phyloP scores from a whole-genome alignment of 2,113 vertebrate species.

The Serilophus lunatus region DNA sequence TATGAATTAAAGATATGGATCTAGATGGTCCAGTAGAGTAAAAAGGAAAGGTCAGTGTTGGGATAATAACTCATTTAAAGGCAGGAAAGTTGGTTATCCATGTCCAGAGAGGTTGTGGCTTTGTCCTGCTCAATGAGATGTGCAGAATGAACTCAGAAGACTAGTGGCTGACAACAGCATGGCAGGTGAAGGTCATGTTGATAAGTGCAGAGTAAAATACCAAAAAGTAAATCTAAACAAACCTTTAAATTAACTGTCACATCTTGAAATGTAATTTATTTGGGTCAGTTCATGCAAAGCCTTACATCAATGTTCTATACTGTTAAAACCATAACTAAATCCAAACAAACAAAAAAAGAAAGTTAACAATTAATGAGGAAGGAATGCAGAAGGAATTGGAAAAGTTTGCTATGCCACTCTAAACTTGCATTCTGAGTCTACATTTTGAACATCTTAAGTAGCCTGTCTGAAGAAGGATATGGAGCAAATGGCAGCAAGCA shows the following conservation, averaged over 20 bases:
- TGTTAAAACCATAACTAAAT: background rate
- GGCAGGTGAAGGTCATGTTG: background rate
- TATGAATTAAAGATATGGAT: background rate
- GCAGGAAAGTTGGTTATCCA: background rate
- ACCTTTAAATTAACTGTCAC: background rate
- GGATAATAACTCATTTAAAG: background rate
- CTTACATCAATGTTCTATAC: background rate
- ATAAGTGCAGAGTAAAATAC: background rate
- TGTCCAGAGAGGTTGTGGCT: background rate
- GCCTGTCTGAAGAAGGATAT: background rate
- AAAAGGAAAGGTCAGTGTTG: background rate
- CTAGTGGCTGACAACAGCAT: background rate
- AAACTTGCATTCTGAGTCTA: background rate
- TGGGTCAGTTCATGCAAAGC: background rate
- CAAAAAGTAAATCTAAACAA: background rate
- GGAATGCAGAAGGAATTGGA: background rate
- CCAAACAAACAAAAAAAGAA: background rate
- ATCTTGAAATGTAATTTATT: background rate
- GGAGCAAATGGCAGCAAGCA: background rate
- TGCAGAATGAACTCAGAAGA: background rate
- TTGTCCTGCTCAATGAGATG: background rate
- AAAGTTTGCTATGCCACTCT: background rate
- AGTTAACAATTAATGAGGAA: slow-evolving; percentile 8
- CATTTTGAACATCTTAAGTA: background rate
- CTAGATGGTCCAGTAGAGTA: background rate